These are phyloP conservation scores for Hyalella azteca DNA, from an alignment of 2,888 invertebrate genomes.

Conservation along the genomic window DNA sequence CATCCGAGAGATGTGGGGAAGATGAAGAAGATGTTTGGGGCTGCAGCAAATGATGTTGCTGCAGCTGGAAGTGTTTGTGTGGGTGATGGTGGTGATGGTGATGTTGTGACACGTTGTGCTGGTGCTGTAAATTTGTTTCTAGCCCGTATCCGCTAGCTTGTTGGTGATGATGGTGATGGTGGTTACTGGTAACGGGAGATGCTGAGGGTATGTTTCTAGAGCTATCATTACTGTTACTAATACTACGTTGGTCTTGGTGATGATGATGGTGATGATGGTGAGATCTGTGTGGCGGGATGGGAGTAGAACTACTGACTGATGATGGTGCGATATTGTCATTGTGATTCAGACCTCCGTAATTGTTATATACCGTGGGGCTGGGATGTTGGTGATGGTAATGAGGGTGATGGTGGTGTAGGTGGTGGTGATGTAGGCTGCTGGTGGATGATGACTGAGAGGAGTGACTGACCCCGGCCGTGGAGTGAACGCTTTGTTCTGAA, in stretches of 20 bases:
- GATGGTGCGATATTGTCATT: constrained; percentile 33
- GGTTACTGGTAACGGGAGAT: not conserved
- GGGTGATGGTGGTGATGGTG: constrained; percentile 50
- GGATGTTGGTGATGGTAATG: constrained; percentile 45
- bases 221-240: constrained; percentile 31
- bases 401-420: constrained; percentile 51
- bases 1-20: too few relatives aligned
- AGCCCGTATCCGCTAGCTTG: not conserved
- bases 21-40: too few relatives aligned
- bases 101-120: constrained; percentile 49
- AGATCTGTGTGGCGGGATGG: constrained; percentile 44
- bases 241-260: constrained; percentile 42
- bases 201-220: constrained; percentile 40
- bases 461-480: constrained; percentile 73
- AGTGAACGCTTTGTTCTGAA: constrained; percentile 68
- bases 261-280: constrained; percentile 46
- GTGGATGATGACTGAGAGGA: constrained; percentile 58
- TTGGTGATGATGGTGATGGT: not conserved
- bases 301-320: constrained; percentile 41
- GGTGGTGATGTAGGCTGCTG: constrained; percentile 56
- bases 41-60: constrained; percentile 30
- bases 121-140: constrained; percentile 37
- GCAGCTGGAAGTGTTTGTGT: constrained; percentile 33
- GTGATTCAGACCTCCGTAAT: not conserved
- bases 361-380: constrained; percentile 26